These are phyloP conservation scores for Sebastes itinus DNA, from an alignment of 2,797 vertebrate genomes.

Conservation along the genomic window DNA sequence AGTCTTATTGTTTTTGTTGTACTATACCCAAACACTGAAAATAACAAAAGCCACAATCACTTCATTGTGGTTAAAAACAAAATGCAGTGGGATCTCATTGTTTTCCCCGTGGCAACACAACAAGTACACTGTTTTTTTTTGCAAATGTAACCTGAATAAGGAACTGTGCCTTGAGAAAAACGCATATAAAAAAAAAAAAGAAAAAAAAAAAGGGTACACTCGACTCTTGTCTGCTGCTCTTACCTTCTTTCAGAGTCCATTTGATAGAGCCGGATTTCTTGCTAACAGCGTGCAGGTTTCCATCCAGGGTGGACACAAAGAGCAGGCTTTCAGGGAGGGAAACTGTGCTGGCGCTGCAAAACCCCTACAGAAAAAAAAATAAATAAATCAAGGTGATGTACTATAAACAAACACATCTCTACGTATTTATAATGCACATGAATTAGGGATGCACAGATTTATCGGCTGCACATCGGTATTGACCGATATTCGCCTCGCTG, in stretches of 20 bases:
- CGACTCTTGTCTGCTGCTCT: constrained; percentile 32
- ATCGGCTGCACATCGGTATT: too few relatives aligned
- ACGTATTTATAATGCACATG: not conserved
- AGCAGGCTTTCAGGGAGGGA: constrained; percentile 93
- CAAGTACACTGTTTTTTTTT: constrained; percentile 5
- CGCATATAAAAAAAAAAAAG: not conserved
- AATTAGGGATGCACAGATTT: too few relatives aligned
- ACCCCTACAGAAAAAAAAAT: constrained; percentile 72
- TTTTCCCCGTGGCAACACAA: not conserved
- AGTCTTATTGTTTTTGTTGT: not conserved
- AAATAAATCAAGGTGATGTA: not conserved
- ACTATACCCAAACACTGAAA: not conserved
- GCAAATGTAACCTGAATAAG: constrained; percentile 24
- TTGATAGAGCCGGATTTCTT: constrained; percentile 95
- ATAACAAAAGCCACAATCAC: not conserved
- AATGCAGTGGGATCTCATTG: not conserved
- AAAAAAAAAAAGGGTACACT: constrained; percentile 4
- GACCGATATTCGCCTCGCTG: too few relatives aligned
- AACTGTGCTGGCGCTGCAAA: constrained; percentile 85
- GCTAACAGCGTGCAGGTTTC: constrained; percentile 96
- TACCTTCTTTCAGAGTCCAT: constrained; percentile 99
- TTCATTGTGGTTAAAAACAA: not conserved
- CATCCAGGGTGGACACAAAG: constrained; percentile 97
- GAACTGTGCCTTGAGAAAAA: not conserved
- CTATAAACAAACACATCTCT: not conserved